These are phyloP conservation scores for Oryzias javanicus DNA, from an alignment of 2,113 vertebrate species.

Conservation along the genomic window DNA sequence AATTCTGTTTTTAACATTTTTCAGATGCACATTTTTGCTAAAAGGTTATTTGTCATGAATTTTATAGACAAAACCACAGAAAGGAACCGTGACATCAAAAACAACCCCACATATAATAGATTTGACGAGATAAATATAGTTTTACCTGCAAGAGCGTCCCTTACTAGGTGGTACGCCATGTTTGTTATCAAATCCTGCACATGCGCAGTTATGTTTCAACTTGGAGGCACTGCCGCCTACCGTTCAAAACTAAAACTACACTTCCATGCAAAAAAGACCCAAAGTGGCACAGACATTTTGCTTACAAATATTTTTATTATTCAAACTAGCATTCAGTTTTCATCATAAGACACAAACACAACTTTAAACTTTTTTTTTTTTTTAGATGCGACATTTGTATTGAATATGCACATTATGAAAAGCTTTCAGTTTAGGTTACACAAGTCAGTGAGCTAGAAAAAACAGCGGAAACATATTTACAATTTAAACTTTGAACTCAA, in stretches of 20 bases:
- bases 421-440: conserved; percentile 6
- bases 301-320: conserved; percentile 26
- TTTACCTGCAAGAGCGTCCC: conserved; percentile 61
- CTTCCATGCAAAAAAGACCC: neutral
- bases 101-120: too few relatives aligned
- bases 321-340: conserved; percentile 16
- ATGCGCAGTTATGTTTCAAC: conserved; percentile 36
- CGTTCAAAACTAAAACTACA: neutral
- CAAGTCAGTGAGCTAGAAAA: conserved; percentile 17
- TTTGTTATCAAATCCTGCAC: conserved; percentile 28
- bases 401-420: conserved; percentile 19
- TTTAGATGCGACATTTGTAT: neutral
- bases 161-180: conserved; percentile 63
- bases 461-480: conserved; percentile 69
- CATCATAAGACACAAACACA: conserved; percentile 34
- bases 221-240: conserved; percentile 11
- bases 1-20: neutral
- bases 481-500: too few relatives aligned
- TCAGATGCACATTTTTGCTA: neutral
- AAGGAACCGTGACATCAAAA: too few relatives aligned
- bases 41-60: neutral
- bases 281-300: too few relatives aligned
- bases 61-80: neutral
- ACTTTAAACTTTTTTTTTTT: conserved; percentile 3
- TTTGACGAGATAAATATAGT: too few relatives aligned